phyloP scores from a whole-genome alignment of 2,888 invertebrate genomes.

The Cerastis leucographa region DNA sequence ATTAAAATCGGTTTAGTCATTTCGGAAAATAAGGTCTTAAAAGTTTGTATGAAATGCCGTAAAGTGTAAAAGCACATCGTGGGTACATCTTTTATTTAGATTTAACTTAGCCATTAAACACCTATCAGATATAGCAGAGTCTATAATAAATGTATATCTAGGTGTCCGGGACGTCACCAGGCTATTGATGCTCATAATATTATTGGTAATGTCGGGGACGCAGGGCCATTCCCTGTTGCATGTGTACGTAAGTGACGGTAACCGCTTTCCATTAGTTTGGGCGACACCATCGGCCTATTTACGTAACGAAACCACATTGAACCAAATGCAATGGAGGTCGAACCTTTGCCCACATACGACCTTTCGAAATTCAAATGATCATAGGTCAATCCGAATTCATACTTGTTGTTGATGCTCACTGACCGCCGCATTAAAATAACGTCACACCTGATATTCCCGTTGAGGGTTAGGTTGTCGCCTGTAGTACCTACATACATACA shows the following conservation, averaged over 20 bases:
- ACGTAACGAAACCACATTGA: not conserved
- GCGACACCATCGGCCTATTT: not conserved
- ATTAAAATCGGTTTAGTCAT: too few species aligned
- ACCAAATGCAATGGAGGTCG: not conserved
- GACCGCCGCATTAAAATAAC: too few species aligned
- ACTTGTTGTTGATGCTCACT: too few species aligned
- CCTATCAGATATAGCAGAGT: too few species aligned
- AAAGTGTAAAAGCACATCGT: too few species aligned
- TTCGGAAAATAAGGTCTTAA: too few species aligned
- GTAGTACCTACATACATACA: not conserved
- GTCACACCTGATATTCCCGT: not conserved
- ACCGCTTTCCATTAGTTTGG: constrained; percentile 40
- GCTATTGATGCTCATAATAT: constrained; percentile 3
- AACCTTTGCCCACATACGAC: not conserved
- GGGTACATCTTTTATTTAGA: too few species aligned
- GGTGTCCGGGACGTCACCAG: too few species aligned
- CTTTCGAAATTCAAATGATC: not conserved
- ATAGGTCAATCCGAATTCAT: not conserved
- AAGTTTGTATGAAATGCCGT: too few species aligned
- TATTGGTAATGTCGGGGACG: not conserved
- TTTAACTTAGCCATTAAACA: too few species aligned
- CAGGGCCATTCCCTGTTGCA: constrained; percentile 7
- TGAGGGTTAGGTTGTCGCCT: not conserved
- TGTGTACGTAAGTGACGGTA: constrained; percentile 11
- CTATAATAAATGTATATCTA: too few species aligned